Base-by-base conservation (phyloP, 2,113 vertebrate genomes). In the Strix uralensis region DNA sequence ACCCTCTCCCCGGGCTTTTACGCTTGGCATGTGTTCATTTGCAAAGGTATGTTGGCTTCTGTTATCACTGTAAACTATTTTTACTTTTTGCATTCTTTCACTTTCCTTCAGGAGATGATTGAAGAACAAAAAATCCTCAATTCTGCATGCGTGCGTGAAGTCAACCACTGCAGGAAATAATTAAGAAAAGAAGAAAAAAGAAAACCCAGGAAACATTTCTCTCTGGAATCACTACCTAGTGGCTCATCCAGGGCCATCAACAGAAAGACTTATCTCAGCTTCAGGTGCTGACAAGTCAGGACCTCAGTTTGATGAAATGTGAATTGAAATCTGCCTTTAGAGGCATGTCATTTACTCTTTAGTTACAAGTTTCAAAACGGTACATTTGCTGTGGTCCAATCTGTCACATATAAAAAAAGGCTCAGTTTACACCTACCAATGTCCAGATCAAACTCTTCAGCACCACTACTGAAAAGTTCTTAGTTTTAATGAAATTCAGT, bases 381-480 rank as follows among this genome's bases (percentile, higher is more conserved):
- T 58, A 13, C 59, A 5, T 65, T 78, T 7, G 5, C 77, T 46
- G 49, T 38, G 65, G 38, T 88, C 67, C 91, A 79, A 44, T 3
- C 25, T 62, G 32, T 42, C 70, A 34, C 23, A 12, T 5, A 14
- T 6, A 17, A 26, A 26, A 57, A 52, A 84, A 34, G 55, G 70
- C 47, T 90, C 66, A 49, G 19, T 75, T 78, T 80, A 67, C 90
- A 59, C 67, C 86, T 74, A 55, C 88, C 81, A 23, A 16, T 59
- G 63, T 75, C 89, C 86, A 75, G 36, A 63, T 90, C 67, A 73
- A 94, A 40, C 44, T 80, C 93, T 95, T 81, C 70, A 65, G 87
- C 62, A 59, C 26, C 49, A 2, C 54, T 42, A 52, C 63, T 83
- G 82, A 88, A 93, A 94, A 61, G 51, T 67, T 94, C 79, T 75